These are phyloP conservation scores for Leptodactylus fallax DNA, from an alignment of 2,797 vertebrate species.

Conservation along the genomic window DNA sequence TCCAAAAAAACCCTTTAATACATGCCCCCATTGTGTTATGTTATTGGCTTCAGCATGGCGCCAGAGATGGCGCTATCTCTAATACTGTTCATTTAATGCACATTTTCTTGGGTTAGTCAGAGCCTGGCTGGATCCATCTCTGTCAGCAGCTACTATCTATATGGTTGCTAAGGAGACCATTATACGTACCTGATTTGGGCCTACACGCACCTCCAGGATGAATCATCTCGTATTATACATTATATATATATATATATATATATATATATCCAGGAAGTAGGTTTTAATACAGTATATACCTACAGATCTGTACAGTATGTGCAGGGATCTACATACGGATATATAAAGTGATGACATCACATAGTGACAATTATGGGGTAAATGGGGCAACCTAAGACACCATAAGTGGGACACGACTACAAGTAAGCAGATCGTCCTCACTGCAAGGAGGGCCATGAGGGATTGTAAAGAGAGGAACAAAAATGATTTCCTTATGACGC, in stretches of 20 bases:
- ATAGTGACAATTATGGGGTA: neutral
- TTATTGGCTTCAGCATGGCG: too few relatives aligned
- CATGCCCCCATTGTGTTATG: too few relatives aligned
- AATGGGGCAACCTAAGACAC: too few relatives aligned
- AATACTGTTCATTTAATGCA: too few relatives aligned
- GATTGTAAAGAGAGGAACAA: too few relatives aligned
- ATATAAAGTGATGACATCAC: neutral
- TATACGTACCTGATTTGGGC: constrained; percentile 17
- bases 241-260: neutral
- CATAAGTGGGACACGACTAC: too few relatives aligned
- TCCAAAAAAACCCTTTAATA: too few relatives aligned
- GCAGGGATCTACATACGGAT: neutral
- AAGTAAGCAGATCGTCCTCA: too few relatives aligned
- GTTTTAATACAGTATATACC: neutral
- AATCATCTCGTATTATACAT: constrained; percentile 16
- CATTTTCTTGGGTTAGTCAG: neutral
- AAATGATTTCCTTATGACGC: too few relatives aligned
- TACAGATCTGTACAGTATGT: neutral
- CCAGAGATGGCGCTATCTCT: neutral
- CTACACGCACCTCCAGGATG: constrained; percentile 21
- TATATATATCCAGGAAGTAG: neutral
- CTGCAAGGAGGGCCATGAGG: too few relatives aligned
- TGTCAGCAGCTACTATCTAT: neutral
- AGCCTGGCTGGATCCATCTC: neutral
- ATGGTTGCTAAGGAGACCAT: constrained; percentile 22